Evolutionary conservation across 2,113 vertebrate genomes (phyloP).

Genomic region (Poecilia latipinna): DNA sequence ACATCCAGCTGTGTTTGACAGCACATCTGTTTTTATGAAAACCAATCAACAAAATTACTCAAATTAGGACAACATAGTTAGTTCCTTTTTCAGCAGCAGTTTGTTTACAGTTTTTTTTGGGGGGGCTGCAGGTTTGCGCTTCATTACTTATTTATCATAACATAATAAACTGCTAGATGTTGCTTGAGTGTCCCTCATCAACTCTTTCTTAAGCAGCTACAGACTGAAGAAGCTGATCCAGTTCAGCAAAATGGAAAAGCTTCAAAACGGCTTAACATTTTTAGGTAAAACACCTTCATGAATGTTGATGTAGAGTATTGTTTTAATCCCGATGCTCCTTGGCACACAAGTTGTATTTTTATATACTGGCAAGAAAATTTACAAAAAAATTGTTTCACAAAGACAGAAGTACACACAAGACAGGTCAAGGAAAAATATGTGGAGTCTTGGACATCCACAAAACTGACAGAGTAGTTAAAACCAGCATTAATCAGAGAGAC

Average conservation of each 20-base stretch:
- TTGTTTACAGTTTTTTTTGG: background rate
- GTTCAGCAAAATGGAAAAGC: background rate
- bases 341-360: background rate
- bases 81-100: conserved; percentile 1
- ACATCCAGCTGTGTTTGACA: conserved; percentile 12
- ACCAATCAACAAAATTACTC: conserved; percentile 7
- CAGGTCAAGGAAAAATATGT: background rate
- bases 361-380: no score
- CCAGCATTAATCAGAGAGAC: background rate
- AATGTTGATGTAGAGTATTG: no score
- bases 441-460: background rate
- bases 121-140: background rate
- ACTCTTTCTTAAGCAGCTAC: background rate
- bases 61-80: background rate
- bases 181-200: background rate
- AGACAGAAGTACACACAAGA: background rate
- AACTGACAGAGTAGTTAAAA: background rate
- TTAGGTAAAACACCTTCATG: background rate
- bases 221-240: background rate
- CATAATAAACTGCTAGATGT: background rate
- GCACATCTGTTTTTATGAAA: conserved; percentile 31
- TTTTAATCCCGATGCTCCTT: background rate
- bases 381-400: background rate
- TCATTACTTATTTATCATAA: background rate
- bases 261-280: background rate